Evolutionary conservation across 2,888 invertebrate genomes (phyloP), one percentile per base, ranked within the genome.

Genomic region (Drosophila paracracens): DNA sequence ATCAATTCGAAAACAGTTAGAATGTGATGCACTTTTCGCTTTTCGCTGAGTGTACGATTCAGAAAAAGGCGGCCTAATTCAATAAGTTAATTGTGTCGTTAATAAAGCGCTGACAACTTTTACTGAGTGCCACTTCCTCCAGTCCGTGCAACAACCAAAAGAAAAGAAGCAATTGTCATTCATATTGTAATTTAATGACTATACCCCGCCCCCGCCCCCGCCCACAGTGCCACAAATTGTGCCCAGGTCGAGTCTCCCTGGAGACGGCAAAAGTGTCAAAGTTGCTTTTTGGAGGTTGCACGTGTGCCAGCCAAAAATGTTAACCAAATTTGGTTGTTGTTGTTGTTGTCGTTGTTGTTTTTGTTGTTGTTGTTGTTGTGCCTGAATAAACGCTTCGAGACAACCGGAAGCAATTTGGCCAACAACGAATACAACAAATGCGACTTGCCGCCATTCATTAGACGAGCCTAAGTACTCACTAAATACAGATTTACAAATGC

Each of bases 71-170:
- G 31, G 81, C 79, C 77, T 76, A 72, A 79, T 78, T 79, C 76
- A 81, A 88, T 86, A 75, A 83, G 82, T 81, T 79, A 87, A 90
- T 83, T 76, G 81, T 76, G 77, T 74, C 86, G 69, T 83, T 82
- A 77, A 67, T 50, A 54, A 52, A n/a, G 53, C 63, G 59, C 53
- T 72, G 51, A 54, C 58, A 84, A 71, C 79, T 83, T 83, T 87
- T 83, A 72, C 68, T 43, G 61, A 50, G 16, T 48, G 48, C 10
- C 70, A 87, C 52, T 90, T 88, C 90, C 87, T 88, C 67, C 74
- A 48, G 52, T 33, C 51, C 64, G 58, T 46, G 60, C 63, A 58
- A 57, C 61, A n/a, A 35, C 18, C 13, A 31, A 36, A 2, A 60
- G 43, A 36, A 52, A 7, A 4, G 2, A 16, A 57, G 43, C 76